Conservation (phyloP, 1,140 invertebrate species). For the Drosophila santomea region DNA sequence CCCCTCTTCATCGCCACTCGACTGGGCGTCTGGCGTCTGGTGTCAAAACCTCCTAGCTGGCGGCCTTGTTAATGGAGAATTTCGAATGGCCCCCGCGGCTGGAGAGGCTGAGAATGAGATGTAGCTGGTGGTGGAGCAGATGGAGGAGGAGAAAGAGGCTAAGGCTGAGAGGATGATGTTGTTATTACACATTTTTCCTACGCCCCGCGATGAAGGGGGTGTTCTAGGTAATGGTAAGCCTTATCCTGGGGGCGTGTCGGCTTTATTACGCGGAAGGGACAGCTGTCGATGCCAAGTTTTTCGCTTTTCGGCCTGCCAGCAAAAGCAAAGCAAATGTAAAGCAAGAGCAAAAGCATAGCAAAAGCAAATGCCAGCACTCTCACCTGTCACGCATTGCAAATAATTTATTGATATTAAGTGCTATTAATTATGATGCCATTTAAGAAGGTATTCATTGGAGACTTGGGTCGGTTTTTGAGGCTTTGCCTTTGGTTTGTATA, state of each 20-base stretch:
- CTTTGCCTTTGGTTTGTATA: conserved; percentile 5
- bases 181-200: conserved; percentile 38
- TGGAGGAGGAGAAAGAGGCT: too few species aligned
- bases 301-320: not conserved
- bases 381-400: conserved; percentile 47
- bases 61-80: conserved; percentile 64
- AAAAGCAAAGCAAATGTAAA: not conserved
- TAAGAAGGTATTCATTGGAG: conserved; percentile 28
- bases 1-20: conserved; percentile 5
- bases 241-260: conserved; percentile 36
- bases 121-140: too few species aligned
- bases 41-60: conserved; percentile 45
- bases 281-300: conserved; percentile 36
- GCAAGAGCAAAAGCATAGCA: not conserved
- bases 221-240: conserved; percentile 3
- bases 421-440: conserved; percentile 74
- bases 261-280: conserved; percentile 48
- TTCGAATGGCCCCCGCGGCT: conserved; percentile 43
- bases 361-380: conserved; percentile 2
- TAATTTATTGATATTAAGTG: conserved; percentile 79
- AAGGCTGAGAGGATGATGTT: conserved; percentile 18
- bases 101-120: not conserved
- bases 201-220: not conserved
- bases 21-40: conserved; percentile 22
- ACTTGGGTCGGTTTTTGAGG: conserved; percentile 13